phyloP scores from a whole-genome alignment of 2,888 invertebrate species.

The Sinodicranocentrus sp. region DNA sequence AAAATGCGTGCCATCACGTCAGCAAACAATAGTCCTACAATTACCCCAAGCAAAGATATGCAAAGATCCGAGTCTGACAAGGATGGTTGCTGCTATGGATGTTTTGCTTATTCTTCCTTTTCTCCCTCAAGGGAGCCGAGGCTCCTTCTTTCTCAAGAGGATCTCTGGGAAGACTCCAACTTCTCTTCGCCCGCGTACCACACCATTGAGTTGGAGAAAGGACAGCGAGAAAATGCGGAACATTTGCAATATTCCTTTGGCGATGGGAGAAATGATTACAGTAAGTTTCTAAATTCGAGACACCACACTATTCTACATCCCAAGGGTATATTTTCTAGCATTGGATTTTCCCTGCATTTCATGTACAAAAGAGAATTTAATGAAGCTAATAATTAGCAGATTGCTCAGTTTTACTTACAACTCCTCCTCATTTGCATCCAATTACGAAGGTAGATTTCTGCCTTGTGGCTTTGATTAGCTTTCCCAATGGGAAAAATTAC shows the following conservation, averaged over 20 bases:
- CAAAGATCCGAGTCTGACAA: no score
- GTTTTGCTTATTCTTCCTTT: neutral
- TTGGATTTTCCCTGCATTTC: neutral
- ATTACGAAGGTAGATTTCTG: constrained; percentile 1
- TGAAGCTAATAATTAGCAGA: constrained; percentile 20
- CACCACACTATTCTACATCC: neutral
- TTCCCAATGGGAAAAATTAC: no score
- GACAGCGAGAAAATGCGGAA: neutral
- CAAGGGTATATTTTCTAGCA: neutral
- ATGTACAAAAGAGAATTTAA: constrained; percentile 7
- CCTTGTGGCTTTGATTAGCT: no score
- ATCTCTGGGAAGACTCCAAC: neutral
- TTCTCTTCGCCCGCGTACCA: constrained; percentile 16
- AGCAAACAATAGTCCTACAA: neutral
- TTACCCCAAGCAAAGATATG: no score
- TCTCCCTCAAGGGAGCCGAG: constrained; percentile 14
- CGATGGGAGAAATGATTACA: neutral
- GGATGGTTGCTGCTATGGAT: constrained; percentile 10
- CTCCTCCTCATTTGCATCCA: constrained; percentile 46
- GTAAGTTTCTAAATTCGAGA: no score
- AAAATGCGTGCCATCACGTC: neutral
- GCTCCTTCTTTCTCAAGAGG: constrained; percentile 40
- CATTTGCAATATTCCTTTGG: neutral
- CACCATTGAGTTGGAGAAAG: neutral
- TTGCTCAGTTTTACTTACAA: neutral